Percentiles rank a stretch among this genome's conserved stretches.
Conservation (phyloP, 2,797 vertebrate species). For the Iguana delicatissima region DNA sequence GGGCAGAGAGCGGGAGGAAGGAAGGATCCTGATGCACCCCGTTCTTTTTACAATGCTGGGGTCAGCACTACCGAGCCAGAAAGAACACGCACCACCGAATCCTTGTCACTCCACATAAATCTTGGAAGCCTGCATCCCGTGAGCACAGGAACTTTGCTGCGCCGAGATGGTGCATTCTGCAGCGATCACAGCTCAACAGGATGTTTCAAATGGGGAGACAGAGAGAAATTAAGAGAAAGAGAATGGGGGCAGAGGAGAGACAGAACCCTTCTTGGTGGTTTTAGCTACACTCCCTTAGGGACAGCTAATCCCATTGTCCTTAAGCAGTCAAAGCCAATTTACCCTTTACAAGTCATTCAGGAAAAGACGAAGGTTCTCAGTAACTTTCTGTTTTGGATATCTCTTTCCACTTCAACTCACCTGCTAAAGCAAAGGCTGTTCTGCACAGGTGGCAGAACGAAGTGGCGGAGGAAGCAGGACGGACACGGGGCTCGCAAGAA, state of each 20-base stretch:
- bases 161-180: accelerated
- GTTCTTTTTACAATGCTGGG: not conserved
- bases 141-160: accelerated
- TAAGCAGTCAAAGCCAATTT: not conserved
- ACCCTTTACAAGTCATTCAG: not conserved
- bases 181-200: not conserved
- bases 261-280: not conserved
- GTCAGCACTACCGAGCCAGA: accelerated
- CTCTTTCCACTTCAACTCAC: not conserved
- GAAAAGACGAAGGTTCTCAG: not conserved
- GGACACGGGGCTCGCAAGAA: no score
- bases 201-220: not conserved
- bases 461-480: not conserved
- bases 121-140: not conserved
- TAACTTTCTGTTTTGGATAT: no score
- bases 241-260: no score
- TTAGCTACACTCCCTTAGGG: accelerated
- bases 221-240: not conserved
- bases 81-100: not conserved
- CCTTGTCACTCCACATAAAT: not conserved
- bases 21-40: not conserved
- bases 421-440: not conserved
- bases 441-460: not conserved
- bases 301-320: accelerated
- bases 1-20: not conserved